Percentiles rank a stretch among this genome's conserved stretches.
Evolutionary conservation across 2,797 vertebrate species (phyloP).

Genomic region (Gambelia wislizenii): DNA sequence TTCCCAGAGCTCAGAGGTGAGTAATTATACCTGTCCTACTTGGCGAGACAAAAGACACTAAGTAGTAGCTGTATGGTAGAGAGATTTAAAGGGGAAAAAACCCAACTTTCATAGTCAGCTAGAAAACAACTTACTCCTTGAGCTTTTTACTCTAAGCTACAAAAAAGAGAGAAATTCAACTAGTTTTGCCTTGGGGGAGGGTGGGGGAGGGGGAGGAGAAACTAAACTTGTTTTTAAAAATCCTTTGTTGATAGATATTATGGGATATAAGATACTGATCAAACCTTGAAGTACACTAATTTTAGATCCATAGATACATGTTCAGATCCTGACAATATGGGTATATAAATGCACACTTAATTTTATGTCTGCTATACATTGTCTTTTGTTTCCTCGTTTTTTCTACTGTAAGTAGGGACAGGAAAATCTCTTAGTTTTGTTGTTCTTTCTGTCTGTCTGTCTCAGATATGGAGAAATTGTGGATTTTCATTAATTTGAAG

Average conservation of each 20-base stretch:
- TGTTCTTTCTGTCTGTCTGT: no score
- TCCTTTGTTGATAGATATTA: slow-evolving; percentile 43
- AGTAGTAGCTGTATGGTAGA: slow-evolving; percentile 55
- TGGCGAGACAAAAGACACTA: slow-evolving; percentile 65
- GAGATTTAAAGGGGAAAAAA: slow-evolving; percentile 60
- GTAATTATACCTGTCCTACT: slow-evolving; percentile 67
- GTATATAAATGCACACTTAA: neutral
- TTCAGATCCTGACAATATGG: neutral
- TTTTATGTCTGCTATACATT: neutral
- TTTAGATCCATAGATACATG: neutral
- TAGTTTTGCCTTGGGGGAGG: neutral
- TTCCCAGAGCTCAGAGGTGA: slow-evolving; percentile 59
- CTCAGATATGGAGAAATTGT: no score
- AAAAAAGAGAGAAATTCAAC: slow-evolving; percentile 52
- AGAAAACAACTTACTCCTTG: slow-evolving; percentile 57
- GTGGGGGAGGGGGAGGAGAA: neutral
- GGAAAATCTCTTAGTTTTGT: no score
- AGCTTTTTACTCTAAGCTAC: slow-evolving; percentile 43
- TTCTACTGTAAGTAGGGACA: neutral
- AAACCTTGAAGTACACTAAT: neutral
- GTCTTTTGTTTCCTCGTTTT: neutral
- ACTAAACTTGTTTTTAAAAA: slow-evolving; percentile 2
- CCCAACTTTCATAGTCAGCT: slow-evolving; percentile 48
- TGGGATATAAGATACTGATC: slow-evolving; percentile 13
- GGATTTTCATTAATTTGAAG: no score